Conservation (phyloP, 2,888 invertebrate species). For the Cryptus viduatorius region DNA sequence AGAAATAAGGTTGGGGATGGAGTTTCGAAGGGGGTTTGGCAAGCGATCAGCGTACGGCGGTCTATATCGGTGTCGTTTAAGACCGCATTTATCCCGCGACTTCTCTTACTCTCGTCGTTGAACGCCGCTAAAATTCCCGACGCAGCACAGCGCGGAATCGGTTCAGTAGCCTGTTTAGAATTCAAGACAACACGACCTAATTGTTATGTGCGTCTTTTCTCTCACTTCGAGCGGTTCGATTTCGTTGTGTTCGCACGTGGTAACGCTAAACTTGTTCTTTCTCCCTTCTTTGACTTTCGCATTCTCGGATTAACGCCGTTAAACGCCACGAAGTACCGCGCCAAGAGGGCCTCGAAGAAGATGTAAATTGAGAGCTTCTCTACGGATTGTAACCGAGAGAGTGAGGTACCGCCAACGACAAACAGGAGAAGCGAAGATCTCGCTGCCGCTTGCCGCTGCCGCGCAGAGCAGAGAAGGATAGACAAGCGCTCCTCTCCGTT, state of each 20-base stretch:
- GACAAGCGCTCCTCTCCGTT: constrained; percentile 16
- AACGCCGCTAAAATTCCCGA: constrained; percentile 31
- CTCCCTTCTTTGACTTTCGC: constrained; percentile 53
- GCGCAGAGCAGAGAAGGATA: constrained; percentile 37
- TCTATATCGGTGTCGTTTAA: constrained; percentile 84
- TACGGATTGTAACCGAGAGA: constrained; percentile 55
- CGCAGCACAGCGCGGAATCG: constrained; percentile 77
- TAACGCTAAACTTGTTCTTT: constrained; percentile 62
- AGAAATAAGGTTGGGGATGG: constrained; percentile 61
- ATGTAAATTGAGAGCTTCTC: constrained; percentile 81
- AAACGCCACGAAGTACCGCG: constrained; percentile 8
- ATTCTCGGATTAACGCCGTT: constrained; percentile 49
- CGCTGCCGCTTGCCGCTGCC: neutral
- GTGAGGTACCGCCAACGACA: constrained; percentile 20
- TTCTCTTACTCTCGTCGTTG: constrained; percentile 50
- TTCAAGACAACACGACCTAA: constrained; percentile 84
- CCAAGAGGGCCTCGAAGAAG: constrained; percentile 68
- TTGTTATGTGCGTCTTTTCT: constrained; percentile 81
- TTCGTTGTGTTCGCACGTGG: constrained; percentile 62
- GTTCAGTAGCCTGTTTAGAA: constrained; percentile 84
- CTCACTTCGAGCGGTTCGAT: constrained; percentile 60
- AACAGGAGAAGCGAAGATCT: constrained; percentile 28
- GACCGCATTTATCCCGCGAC: constrained; percentile 82
- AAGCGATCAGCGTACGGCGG: constrained; percentile 80
- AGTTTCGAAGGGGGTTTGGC: constrained; percentile 78